Evolutionary conservation across 2,113 vertebrate genomes (phyloP).

Genomic region (Alaudala cheleensis): DNA sequence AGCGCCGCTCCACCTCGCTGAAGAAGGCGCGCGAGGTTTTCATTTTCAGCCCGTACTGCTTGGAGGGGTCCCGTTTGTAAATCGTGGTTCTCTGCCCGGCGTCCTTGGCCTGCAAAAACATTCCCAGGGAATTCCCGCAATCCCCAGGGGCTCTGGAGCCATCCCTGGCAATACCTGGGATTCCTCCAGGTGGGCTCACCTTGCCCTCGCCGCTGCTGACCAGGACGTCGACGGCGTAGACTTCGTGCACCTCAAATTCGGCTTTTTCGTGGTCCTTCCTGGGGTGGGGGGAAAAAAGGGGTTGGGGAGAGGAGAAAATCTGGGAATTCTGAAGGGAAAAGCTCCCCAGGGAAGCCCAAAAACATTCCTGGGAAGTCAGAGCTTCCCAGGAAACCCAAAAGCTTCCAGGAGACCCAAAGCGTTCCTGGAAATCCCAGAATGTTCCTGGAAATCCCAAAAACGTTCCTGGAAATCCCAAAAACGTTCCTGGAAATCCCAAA

Average conservation of each 20-base stretch:
- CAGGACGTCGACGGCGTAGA: constrained; percentile 95
- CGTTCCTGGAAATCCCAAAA: too few relatives aligned
- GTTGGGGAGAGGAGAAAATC: background rate
- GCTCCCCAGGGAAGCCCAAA: accelerated
- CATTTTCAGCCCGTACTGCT: constrained; percentile 97
- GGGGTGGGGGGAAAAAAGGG: background rate
- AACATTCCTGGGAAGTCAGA: background rate
- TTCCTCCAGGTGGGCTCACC: constrained; percentile 62
- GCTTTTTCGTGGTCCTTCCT: constrained; percentile 99
- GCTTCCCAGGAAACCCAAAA: accelerated
- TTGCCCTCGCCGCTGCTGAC: constrained; percentile 97
- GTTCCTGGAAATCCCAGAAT: accelerated
- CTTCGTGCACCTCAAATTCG: constrained; percentile 97
- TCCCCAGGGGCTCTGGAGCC: accelerated
- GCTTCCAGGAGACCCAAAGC: accelerated
- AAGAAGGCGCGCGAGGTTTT: constrained; percentile 97
- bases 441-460: too few relatives aligned
- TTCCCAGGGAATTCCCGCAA: background rate
- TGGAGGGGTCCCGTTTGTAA: constrained; percentile 96
- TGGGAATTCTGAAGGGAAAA: background rate
- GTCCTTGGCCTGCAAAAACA: constrained; percentile 82
- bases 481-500: too few relatives aligned
- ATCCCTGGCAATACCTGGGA: accelerated
- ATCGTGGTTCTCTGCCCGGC: constrained; percentile 96
- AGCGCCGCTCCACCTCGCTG: constrained; percentile 95